phyloP scores from a whole-genome alignment of 2,113 vertebrate species.

The Lagenorhynchus albirostris region DNA sequence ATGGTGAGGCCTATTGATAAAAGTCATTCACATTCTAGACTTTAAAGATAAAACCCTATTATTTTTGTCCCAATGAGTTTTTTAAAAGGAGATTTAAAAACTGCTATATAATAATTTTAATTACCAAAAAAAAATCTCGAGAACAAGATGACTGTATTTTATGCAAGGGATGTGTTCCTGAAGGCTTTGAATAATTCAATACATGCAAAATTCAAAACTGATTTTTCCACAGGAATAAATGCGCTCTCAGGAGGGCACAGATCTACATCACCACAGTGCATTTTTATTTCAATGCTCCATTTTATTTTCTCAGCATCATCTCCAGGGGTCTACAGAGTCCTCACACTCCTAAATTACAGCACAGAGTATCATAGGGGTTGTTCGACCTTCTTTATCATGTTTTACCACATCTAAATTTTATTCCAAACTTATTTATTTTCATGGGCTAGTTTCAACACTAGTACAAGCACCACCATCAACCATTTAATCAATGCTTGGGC shows the following conservation, averaged over 20 bases:
- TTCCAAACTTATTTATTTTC: not conserved
- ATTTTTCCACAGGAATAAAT: not conserved
- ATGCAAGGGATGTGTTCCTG: not conserved
- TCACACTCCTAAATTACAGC: not conserved
- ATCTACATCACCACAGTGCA: not conserved
- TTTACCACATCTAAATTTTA: not conserved
- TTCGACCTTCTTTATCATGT: not conserved
- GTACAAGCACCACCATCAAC: not conserved
- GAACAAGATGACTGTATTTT: not conserved
- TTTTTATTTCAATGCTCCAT: not conserved
- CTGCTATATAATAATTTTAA: slow-evolving; percentile 8
- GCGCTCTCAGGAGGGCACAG: not conserved
- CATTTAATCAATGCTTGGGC: not conserved
- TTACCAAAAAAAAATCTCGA: not conserved
- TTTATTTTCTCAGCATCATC: not conserved
- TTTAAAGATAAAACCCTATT: slow-evolving; percentile 11
- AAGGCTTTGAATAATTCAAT: slow-evolving; percentile 16
- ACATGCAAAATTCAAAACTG: not conserved
- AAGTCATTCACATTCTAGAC: not conserved
- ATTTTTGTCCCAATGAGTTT: not conserved
- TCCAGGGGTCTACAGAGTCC: not conserved
- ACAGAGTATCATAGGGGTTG: not conserved
- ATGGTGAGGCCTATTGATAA: not conserved
- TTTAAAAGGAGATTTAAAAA: slow-evolving; percentile 29
- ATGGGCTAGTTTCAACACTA: not conserved